These are phyloP conservation scores for Enoplosus armatus DNA, from an alignment of 2,797 vertebrate genomes.

Conservation along the genomic window DNA sequence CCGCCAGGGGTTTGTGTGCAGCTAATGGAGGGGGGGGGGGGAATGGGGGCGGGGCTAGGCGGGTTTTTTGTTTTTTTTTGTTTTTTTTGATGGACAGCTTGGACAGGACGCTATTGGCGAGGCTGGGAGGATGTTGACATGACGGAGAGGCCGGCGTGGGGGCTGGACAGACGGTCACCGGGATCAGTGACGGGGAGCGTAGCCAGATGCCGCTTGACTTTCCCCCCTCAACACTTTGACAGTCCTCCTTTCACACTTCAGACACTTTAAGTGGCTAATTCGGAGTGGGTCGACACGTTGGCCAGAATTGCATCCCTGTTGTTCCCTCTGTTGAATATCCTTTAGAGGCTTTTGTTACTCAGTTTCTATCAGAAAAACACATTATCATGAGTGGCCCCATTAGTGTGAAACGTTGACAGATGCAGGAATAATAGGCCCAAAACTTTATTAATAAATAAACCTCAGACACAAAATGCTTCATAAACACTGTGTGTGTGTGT, in stretches of 20 bases:
- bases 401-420: constrained; percentile 54
- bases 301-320: constrained; percentile 38
- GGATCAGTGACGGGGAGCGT: constrained; percentile 62
- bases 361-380: constrained; percentile 44
- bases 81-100: constrained; percentile 65
- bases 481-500: too few species aligned
- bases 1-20: constrained; percentile 64
- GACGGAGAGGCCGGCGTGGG: constrained; percentile 51
- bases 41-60: constrained; percentile 54
- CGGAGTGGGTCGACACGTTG: constrained; percentile 37
- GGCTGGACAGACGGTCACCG: constrained; percentile 47
- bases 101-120: constrained; percentile 52
- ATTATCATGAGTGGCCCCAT: constrained; percentile 52
- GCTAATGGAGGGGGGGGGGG: constrained; percentile 73
- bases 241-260: constrained; percentile 64
- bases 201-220: constrained; percentile 58
- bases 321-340: constrained; percentile 42
- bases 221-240: constrained; percentile 61
- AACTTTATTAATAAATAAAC: constrained; percentile 46
- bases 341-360: constrained; percentile 50
- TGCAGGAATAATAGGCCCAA: constrained; percentile 43
- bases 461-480: constrained; percentile 17
- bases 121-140: constrained; percentile 52
- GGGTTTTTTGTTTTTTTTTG: too few species aligned
- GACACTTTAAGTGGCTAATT: constrained; percentile 76